Base-by-base conservation (phyloP, 2,113 vertebrate species). In the Mobula birostris region DNA sequence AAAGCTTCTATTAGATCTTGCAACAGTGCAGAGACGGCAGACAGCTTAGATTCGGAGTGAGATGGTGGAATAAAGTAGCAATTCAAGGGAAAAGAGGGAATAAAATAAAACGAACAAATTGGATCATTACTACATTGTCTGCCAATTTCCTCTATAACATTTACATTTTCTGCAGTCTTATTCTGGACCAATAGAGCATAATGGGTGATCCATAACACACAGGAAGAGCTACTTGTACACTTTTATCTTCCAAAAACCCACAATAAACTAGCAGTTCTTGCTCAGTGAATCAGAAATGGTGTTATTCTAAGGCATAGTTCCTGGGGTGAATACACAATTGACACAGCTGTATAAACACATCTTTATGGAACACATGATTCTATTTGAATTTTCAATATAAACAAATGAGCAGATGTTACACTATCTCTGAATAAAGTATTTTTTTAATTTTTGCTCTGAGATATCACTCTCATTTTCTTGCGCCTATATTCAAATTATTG, bases 311-410 rank as follows among this genome's bases (percentile, higher is more conserved):
- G 82, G 82, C 19, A n/a, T 7, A 66, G n/a, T 7, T 66, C 63
- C 85, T 90, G 85, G 61, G 61, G n/a, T 66, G 85, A 90, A 90
- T 90, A 66, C 29, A 90, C 32, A 66, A 90, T 90, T 90, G 6
- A 29, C 29, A 66, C 61, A 90, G 85, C 85, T 90, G 85, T 68
- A 90, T 68, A 90, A 90, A 90, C 85, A 90, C 15, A 90, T n/a
- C 85, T 32, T 90, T 90, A 63, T 36, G 85, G 85, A 90, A 90
- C 63, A 5, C 27, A 32, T 90, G 61, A 66, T 68, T 66, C 85
- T 90, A 68, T 66, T 90, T 32, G 61, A 66, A 32, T 90, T 68
- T 29, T 90, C 29, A 88, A 2, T 66, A 90, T 90, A 90, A 66
- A 90, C n/a, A 66, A 90, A 90, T 7, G n/a, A 14, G 63, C n/a